phyloP scores from a whole-genome alignment of 1,140 invertebrate genomes.

The Gryllus bimaculatus region DNA sequence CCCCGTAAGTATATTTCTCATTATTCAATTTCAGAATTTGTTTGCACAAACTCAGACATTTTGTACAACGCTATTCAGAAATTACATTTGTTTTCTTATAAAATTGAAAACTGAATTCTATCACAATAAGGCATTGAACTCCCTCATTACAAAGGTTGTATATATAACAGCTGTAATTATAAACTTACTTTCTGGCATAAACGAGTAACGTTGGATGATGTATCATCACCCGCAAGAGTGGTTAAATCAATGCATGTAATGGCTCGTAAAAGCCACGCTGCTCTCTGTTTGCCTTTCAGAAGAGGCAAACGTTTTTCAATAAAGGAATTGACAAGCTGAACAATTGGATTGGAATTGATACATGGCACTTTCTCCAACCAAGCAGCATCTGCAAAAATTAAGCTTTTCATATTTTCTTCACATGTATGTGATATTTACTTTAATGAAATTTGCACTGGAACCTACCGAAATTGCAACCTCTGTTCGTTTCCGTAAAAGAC shows the following conservation, averaged over 20 bases:
- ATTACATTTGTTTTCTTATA: too few relatives aligned
- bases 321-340: constrained; percentile 21
- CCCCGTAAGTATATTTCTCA: too few relatives aligned
- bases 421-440: not conserved
- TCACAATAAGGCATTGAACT: not conserved
- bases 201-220: constrained; percentile 61
- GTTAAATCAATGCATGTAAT: constrained; percentile 86
- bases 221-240: constrained; percentile 84
- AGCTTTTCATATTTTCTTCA: not conserved
- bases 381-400: constrained; percentile 14
- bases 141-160: not conserved
- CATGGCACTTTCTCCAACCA: constrained; percentile 23
- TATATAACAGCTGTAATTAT: not conserved
- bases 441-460: too few relatives aligned
- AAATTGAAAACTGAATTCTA: too few relatives aligned
- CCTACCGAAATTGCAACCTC: too few relatives aligned
- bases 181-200: constrained; percentile 61
- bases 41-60: too few relatives aligned
- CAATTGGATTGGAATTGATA: constrained; percentile 20
- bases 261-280: constrained; percentile 69
- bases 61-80: too few relatives aligned
- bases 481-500: too few relatives aligned
- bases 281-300: constrained; percentile 46
- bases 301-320: constrained; percentile 22
- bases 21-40: too few relatives aligned